A percentile compares a stretch with the other conserved stretches of the same genome.
Evolutionary conservation across 2,888 invertebrate species (phyloP).

Genomic region (Drosophila phalerata): DNA sequence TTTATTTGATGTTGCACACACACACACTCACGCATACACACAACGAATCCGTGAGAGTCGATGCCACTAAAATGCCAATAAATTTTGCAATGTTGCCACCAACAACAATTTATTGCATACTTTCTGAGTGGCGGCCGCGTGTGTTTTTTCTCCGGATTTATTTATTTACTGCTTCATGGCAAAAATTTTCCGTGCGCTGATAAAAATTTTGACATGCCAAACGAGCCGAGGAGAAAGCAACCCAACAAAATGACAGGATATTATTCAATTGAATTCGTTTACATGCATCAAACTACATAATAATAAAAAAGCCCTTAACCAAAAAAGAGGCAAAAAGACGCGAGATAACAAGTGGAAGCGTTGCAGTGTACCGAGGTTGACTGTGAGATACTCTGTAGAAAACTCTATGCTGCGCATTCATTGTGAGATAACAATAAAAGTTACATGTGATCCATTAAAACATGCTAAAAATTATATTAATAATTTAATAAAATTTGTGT

Average conservation of each 20-base stretch:
- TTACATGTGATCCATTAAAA: too few relatives aligned
- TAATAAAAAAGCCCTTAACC: slow-evolving; percentile 65
- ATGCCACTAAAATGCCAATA: slow-evolving; percentile 80
- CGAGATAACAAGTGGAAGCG: slow-evolving; percentile 9
- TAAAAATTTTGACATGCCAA: slow-evolving; percentile 76
- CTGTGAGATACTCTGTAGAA: slow-evolving; percentile 24
- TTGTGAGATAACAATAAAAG: background rate
- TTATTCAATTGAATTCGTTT: slow-evolving; percentile 84
- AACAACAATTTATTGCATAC: slow-evolving; percentile 75
- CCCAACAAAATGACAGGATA: slow-evolving; percentile 82
- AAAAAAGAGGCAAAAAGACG: slow-evolving; percentile 34
- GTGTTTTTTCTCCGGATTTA: slow-evolving; percentile 61
- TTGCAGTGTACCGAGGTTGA: slow-evolving; percentile 10
- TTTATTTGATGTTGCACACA: slow-evolving; percentile 47
- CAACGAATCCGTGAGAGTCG: slow-evolving; percentile 34
- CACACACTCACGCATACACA: slow-evolving; percentile 12
- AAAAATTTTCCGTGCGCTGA: slow-evolving; percentile 70
- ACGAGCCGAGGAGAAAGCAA: slow-evolving; percentile 40
- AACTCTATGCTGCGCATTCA: background rate
- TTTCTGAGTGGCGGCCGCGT: slow-evolving; percentile 32
- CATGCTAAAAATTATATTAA: background rate
- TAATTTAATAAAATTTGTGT: background rate
- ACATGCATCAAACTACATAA: slow-evolving; percentile 79
- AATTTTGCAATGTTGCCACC: slow-evolving; percentile 65
- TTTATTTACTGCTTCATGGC: slow-evolving; percentile 68